These are phyloP conservation scores for Esperia sulphurella DNA, from an alignment of 2,888 invertebrate genomes.

Conservation along the genomic window DNA sequence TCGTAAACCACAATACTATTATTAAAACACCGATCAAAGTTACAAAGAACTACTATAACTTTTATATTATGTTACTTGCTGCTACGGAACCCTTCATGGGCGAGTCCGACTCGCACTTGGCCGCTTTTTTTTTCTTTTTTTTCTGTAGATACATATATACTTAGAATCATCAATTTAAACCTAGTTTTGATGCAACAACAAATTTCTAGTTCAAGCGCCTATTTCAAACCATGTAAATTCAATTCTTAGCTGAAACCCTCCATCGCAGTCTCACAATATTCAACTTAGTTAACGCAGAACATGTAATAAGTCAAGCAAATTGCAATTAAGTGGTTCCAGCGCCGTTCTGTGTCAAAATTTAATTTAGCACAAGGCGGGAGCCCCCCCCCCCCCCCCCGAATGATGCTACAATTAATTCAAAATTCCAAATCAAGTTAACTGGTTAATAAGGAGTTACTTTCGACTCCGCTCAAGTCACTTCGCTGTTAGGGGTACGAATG, in stretches of 20 bases:
- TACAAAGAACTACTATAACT: too few relatives aligned
- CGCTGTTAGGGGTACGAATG: neutral
- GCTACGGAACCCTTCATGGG: too few relatives aligned
- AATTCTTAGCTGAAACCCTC: neutral
- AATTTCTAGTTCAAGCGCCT: neutral
- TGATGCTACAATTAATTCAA: conserved; percentile 38
- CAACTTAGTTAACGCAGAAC: conserved; percentile 12
- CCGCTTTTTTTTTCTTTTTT: too few relatives aligned
- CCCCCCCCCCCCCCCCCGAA: too few relatives aligned
- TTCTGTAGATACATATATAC: too few relatives aligned
- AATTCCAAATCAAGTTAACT: conserved; percentile 40
- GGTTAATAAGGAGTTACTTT: conserved; percentile 20
- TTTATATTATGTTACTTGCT: too few relatives aligned
- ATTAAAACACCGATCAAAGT: too few relatives aligned
- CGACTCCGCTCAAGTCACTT: neutral
- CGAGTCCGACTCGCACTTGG: too few relatives aligned
- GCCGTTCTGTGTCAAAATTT: conserved; percentile 43
- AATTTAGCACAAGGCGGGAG: conserved; percentile 31
- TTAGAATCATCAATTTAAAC: too few relatives aligned
- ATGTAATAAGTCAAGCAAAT: conserved; percentile 47
- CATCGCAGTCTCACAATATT: neutral
- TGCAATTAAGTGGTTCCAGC: conserved; percentile 47
- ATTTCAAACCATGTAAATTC: too few relatives aligned
- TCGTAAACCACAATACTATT: too few relatives aligned
- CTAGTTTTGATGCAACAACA: neutral